phyloP scores from a whole-genome alignment of 2,113 vertebrate genomes.

The Monopterus albus region DNA sequence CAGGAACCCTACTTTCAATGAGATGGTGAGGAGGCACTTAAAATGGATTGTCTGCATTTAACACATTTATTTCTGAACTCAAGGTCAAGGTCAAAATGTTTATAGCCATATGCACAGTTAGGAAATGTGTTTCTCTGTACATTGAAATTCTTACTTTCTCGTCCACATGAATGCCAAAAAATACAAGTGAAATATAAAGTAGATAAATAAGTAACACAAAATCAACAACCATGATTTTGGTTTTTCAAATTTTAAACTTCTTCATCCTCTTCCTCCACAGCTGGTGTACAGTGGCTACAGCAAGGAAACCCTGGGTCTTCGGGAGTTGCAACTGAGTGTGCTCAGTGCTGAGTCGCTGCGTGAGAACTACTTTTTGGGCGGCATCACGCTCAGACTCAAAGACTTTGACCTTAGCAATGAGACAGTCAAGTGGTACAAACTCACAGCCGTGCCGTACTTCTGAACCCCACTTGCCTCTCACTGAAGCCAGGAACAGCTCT shows the following conservation, averaged over 20 bases:
- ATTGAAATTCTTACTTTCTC: too few relatives aligned
- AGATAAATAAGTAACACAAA: too few relatives aligned
- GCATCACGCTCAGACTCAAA: constrained; percentile 91
- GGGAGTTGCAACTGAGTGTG: constrained; percentile 94
- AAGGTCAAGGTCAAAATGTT: too few relatives aligned
- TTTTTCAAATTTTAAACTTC: too few relatives aligned
- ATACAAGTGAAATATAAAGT: too few relatives aligned
- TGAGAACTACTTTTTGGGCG: constrained; percentile 96
- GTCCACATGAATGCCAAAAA: too few relatives aligned
- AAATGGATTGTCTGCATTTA: not conserved
- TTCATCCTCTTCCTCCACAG: constrained; percentile 72
- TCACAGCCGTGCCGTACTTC: constrained; percentile 89
- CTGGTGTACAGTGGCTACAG: constrained; percentile 95
- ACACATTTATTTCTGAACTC: not conserved
- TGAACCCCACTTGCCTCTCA: constrained; percentile 64
- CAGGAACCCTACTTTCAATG: constrained; percentile 97
- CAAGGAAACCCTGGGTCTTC: constrained; percentile 91
- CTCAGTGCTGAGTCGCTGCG: constrained; percentile 96
- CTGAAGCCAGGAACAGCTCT: not conserved
- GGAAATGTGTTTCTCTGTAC: too few relatives aligned
- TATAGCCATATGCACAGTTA: too few relatives aligned
- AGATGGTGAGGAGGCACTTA: constrained; percentile 87
- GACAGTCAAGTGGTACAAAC: constrained; percentile 95
- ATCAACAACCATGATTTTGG: too few relatives aligned
- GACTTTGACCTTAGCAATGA: constrained; percentile 97